Percentiles rank a stretch among this genome's conserved stretches.
These are phyloP conservation scores for Xestobium rufovillosum DNA, from an alignment of 2,888 invertebrate species.

Conservation along the genomic window DNA sequence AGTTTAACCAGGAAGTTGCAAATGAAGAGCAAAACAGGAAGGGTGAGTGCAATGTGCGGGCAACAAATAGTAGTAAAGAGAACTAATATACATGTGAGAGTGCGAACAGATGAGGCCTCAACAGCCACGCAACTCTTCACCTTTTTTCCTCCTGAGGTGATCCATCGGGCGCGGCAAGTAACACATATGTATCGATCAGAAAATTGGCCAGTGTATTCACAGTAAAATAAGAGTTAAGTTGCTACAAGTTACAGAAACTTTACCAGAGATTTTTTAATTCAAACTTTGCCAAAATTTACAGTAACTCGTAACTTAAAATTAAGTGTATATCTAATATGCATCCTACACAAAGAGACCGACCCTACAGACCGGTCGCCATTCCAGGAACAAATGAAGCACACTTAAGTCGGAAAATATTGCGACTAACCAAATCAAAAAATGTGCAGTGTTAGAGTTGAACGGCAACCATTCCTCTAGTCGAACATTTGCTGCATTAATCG, in stretches of 20 bases:
- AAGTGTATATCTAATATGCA: too few species aligned
- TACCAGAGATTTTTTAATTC: too few species aligned
- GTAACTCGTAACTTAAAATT: too few species aligned
- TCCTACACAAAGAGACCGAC: constrained; percentile 40
- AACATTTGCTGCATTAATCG: too few species aligned
- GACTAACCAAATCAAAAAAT: too few species aligned
- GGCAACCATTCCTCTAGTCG: too few species aligned
- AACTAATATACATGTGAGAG: constrained; percentile 42
- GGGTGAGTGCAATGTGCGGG: constrained; percentile 10
- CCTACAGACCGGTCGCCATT: constrained; percentile 40
- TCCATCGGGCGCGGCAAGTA: constrained; percentile 44
- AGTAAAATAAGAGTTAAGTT: constrained; percentile 38
- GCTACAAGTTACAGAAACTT: too few species aligned
- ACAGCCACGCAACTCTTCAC: constrained; percentile 52
- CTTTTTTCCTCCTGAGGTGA: constrained; percentile 55
- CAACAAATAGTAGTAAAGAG: constrained; percentile 27
- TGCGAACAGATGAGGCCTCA: constrained; percentile 40
- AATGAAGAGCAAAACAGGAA: background rate
- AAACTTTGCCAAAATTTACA: too few species aligned
- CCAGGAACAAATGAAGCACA: constrained; percentile 47
- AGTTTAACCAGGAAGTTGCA: too few species aligned
- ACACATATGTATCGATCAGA: constrained; percentile 43
- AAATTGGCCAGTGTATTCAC: too few species aligned
- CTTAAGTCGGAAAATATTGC: constrained; percentile 35
- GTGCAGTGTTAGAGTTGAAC: too few species aligned